Conservation (phyloP, 1,140 invertebrate species). For the Temnothorax curvispinosus region DNA sequence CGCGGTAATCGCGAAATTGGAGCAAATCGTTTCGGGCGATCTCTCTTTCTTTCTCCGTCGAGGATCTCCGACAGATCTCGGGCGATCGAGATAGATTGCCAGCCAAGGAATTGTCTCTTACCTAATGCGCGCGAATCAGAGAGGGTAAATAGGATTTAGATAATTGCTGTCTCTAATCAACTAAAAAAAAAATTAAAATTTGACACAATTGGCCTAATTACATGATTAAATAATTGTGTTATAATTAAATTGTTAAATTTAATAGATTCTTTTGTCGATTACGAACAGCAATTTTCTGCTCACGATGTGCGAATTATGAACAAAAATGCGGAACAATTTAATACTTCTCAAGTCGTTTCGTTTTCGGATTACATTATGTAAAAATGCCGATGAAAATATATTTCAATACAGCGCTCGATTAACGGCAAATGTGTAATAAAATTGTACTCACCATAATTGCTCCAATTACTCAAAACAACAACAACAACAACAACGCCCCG, state of each 20-base stretch:
- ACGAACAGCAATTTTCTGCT: neutral
- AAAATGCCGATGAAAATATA: neutral
- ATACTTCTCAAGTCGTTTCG: neutral
- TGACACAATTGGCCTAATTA: neutral
- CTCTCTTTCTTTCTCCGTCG: neutral
- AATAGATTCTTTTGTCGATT: neutral
- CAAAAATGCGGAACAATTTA: neutral
- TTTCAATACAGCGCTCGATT: neutral
- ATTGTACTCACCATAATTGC: constrained; percentile 65
- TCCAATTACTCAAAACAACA: constrained; percentile 55
- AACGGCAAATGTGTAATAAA: neutral
- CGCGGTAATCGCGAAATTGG: constrained; percentile 2
- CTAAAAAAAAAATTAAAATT: neutral
- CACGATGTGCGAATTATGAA: neutral
- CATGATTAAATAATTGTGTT: neutral
- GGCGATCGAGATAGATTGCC: neutral
- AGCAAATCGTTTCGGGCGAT: constrained; percentile 7
- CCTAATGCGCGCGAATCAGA: neutral
- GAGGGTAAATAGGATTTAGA: neutral
- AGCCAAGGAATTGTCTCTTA: neutral
- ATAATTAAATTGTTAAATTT: neutral
- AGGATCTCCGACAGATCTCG: neutral
- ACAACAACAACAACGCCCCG: constrained; percentile 8
- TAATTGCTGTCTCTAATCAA: neutral
- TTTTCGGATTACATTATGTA: neutral